Base-by-base conservation (phyloP, 2,888 invertebrate genomes). In the Lacanobia wlatinum region DNA sequence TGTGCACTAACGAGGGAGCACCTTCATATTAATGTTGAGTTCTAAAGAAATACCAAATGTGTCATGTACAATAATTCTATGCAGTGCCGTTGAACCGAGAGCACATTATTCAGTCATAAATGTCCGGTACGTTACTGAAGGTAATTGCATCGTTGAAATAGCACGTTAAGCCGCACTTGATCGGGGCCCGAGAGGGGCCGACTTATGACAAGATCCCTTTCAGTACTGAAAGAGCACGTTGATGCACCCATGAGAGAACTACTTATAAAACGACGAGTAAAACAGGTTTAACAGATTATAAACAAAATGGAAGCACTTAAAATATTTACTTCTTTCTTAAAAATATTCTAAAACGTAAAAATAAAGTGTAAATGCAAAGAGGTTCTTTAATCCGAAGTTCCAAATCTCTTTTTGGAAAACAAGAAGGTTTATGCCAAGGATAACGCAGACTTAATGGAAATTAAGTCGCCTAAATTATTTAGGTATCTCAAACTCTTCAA, bases 111-210 rank as follows among this genome's bases (percentile, higher is more conserved):
- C 52, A 78, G 52, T 70, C 21, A 53, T 23, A 61, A 61, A 61
- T 46, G 56, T 38, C 60, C 14, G 23, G 8, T 48, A 23, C 23
- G 52, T 55, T 55, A 14, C 43, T 50, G 46, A 61, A 58, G 55
- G 48, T 76, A 69, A 64, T 63, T 72, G 66, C 67, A 40, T 65
- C 55, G 46, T 70, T 80, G 65, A 63, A 72, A 68, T 70, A 46
- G 58, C 38, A 21, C 21, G 50, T 59, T 46, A 59, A 67, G 52
- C 66, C 64, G 76, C 43, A 58, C 9, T 53, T 69, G 56, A 56
- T 63, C 28, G 21, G 53, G 23, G 23, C 43, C 23, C 8, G 52
- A 69, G 65, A 40, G 59, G 16, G 28, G 16, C n/a, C 2, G 52
- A 46, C 59, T 77, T 60, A 50, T 23, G 46, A 48, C 55, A 43